Base-by-base conservation (phyloP, 2,113 vertebrate species). In the Neomonachus schauinslandi region DNA sequence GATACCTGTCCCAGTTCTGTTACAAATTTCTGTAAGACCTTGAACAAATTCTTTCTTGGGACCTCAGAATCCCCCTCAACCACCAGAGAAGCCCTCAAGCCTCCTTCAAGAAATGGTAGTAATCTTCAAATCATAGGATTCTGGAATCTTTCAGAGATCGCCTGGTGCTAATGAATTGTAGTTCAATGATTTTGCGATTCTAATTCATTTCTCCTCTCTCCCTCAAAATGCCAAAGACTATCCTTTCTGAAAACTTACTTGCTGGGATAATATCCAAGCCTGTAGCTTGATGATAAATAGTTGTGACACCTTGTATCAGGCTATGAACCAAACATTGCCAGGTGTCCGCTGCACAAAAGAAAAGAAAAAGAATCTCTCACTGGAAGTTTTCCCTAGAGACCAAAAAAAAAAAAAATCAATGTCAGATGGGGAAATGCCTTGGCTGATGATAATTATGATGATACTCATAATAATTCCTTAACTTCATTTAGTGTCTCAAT, bases 401-500 rank as follows among this genome's bases (percentile, higher is more conserved):
- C 10, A 22, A 61, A 92, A 28, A 63, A 63, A 31, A 61, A 76
- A 94, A 97, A 96, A 95, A 91, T 97, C 79, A 97, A 91, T 95
- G 91, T 98, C 93, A 97, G 80, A 88, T 92, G 94, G 79, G 76
- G 76, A 97, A 96, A 92, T 96, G 95, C 67, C 67, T 94, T 89
- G 76, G 95, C 87, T 91, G 81, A 96, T 92, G 92, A 89, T 95
- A 94, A 97, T 97, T 88, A 93, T 96, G 95, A 92, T 94, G 69
- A 80, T 86, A 59, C 89, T 82, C 71, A 94, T 61, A 71, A 94
- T 94, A 95, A 97, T 94, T 98, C 42, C 88, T 95, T 97, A 97
- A 97, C 86, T 97, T 97, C 84, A 95, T 91, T 97, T 97, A 92
- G 63, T 92, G 80, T 92, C 87, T 91, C 95, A 96, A 85, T 65